These are phyloP conservation scores for Coregonus ussuriensis DNA, from an alignment of 2,797 vertebrate species.

Conservation along the genomic window DNA sequence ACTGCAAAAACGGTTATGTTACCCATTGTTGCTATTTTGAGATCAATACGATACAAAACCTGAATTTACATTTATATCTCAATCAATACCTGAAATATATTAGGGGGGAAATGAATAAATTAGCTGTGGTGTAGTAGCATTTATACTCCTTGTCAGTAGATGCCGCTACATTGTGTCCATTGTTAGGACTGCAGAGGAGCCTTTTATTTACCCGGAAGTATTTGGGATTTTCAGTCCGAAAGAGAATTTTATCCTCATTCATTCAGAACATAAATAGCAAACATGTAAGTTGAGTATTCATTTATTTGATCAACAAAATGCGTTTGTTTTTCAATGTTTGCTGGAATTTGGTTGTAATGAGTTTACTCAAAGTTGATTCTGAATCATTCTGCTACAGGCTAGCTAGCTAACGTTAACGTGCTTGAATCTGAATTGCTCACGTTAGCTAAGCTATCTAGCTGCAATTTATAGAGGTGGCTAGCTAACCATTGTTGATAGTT, in stretches of 20 bases:
- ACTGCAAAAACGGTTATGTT: background rate
- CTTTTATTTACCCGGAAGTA: background rate
- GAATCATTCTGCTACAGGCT: background rate
- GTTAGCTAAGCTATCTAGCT: background rate
- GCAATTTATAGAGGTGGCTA: too few relatives aligned
- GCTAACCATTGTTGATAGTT: too few relatives aligned
- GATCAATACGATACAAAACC: background rate
- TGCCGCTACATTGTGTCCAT: background rate
- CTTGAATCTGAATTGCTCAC: background rate
- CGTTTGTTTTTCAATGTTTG: background rate
- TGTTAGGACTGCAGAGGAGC: background rate
- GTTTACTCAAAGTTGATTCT: background rate
- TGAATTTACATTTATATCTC: too few relatives aligned
- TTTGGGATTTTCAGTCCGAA: background rate
- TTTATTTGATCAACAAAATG: background rate
- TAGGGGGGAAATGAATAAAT: background rate
- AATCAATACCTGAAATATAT: too few relatives aligned
- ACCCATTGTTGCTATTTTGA: background rate
- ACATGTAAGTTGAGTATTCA: constrained; percentile 1
- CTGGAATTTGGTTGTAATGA: background rate
- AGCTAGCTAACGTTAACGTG: background rate
- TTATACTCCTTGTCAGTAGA: background rate
- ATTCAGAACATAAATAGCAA: background rate
- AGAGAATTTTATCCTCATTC: background rate
- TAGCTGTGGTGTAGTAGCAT: background rate